Evolutionary conservation across 2,113 vertebrate genomes (phyloP).

Genomic region (Bubo bubo): DNA sequence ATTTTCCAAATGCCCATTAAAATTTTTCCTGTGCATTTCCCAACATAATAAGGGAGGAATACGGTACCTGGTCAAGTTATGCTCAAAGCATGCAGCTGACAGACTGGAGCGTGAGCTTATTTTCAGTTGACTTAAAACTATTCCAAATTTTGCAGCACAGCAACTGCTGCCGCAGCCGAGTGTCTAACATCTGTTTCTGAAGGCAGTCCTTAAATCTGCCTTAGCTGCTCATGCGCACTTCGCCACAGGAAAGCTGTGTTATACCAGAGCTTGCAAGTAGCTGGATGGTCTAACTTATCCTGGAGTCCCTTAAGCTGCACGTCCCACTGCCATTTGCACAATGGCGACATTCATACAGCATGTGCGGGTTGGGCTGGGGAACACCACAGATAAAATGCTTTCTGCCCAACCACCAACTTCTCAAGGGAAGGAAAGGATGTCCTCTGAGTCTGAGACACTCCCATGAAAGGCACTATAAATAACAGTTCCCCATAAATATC

Average conservation of each 20-base stretch:
- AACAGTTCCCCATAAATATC: not conserved
- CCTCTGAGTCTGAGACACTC: not conserved
- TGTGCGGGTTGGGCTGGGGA: not conserved
- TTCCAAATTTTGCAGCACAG: not conserved
- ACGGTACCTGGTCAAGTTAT: slow-evolving; percentile 22
- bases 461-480: not conserved
- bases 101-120: not conserved
- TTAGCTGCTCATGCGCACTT: not conserved
- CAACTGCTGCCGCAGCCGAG: not conserved
- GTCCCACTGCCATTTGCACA: not conserved
- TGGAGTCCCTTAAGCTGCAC: not conserved
- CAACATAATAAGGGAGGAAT: not conserved
- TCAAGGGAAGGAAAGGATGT: not conserved
- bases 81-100: not conserved
- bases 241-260: not conserved
- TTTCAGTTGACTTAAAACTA: not conserved
- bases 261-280: not conserved
- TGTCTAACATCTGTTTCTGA: not conserved
- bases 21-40: not conserved
- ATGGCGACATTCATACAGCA: not conserved
- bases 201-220: not conserved
- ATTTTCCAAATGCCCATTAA: not conserved
- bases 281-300: not conserved
- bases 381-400: not conserved
- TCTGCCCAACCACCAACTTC: not conserved